Evolutionary conservation across 2,888 invertebrate species (phyloP).

Genomic region (Atrina japonica): DNA sequence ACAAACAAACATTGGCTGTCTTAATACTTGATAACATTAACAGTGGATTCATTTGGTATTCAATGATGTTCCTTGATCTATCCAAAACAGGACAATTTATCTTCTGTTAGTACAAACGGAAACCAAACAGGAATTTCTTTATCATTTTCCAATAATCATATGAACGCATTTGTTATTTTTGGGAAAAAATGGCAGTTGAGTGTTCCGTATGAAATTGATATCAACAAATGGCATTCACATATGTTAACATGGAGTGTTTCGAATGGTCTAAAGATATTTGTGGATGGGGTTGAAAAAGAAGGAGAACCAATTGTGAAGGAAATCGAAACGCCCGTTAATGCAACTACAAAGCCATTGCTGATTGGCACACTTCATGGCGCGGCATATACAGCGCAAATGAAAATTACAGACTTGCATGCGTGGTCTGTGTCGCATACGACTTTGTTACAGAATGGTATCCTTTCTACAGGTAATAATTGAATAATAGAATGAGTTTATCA

Average conservation of each 20-base stretch:
- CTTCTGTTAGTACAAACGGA: not conserved
- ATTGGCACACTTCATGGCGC: no score
- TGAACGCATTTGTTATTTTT: constrained; percentile 12
- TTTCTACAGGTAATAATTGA: constrained; percentile 6
- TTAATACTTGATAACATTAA: constrained; percentile 26
- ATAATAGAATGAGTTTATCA: no score
- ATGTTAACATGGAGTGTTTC: constrained; percentile 34
- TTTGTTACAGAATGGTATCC: constrained; percentile 18
- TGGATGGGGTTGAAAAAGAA: no score
- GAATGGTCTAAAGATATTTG: constrained; percentile 26
- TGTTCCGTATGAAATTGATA: constrained; percentile 27
- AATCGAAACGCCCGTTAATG: no score
- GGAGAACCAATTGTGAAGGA: no score
- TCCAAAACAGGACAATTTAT: not conserved
- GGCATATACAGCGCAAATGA: constrained; percentile 51
- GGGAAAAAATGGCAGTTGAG: constrained; percentile 18
- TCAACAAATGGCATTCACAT: constrained; percentile 34
- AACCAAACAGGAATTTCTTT: constrained; percentile 18
- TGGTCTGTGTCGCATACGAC: constrained; percentile 27
- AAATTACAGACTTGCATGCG: constrained; percentile 55
- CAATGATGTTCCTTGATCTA: constrained; percentile 37
- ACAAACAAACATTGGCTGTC: constrained; percentile 33
- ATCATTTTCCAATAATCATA: constrained; percentile 14
- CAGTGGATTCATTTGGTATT: constrained; percentile 40
- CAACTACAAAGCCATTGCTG: no score